Evolutionary conservation across 2,888 invertebrate species (phyloP), one percentile per base, ranked within the genome.

Genomic region (Netelia fuscicornis): DNA sequence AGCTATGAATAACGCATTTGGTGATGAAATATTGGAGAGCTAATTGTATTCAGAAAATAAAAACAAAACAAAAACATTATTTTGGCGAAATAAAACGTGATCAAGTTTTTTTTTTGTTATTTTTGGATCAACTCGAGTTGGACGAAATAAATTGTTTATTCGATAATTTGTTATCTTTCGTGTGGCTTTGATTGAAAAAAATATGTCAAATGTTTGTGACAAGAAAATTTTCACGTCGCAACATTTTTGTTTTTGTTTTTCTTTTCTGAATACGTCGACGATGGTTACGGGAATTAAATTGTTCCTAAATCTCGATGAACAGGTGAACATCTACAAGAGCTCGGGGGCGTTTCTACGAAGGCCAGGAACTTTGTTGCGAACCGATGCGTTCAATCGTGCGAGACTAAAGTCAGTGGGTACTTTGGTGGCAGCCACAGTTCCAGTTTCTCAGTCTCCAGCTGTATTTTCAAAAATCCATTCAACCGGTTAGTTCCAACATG

Each of bases 301-400:
- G 11, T 30, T 52, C 13, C 13, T 20, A 44, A 74, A 75, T 75
- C 64, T 70, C 80, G 58, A 81, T 80, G 80, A 90, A 90, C 90
- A 93, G 93, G 92, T 91, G 79, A 92, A 90, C 84, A 79, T 89
- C 78, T 88, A 88, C 86, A 92, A 89, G 85, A 86, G 64, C 71
- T 79, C 88, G 56, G 83, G 81, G 25, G 48, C 25, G 48, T 80
- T 81, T 65, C 42, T 85, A 76, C 86, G 87, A 71, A 90, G 86
- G 75, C 89, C 91, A 72, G 89, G 89, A 86, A 86, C 86, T 13
- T 62, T 86, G 64, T 81, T 85, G 76, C 88, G 86, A 85, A 87
- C 54, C 67, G 72, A 79, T 79, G 85, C 89, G 83, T 30, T 60
- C 11, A 84, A 60, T 65, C 77, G 84, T 65, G 23, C 71, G 11